Evolutionary conservation across 2,888 invertebrate species (phyloP).

Genomic region (Drosophila pseudotalamancana): DNA sequence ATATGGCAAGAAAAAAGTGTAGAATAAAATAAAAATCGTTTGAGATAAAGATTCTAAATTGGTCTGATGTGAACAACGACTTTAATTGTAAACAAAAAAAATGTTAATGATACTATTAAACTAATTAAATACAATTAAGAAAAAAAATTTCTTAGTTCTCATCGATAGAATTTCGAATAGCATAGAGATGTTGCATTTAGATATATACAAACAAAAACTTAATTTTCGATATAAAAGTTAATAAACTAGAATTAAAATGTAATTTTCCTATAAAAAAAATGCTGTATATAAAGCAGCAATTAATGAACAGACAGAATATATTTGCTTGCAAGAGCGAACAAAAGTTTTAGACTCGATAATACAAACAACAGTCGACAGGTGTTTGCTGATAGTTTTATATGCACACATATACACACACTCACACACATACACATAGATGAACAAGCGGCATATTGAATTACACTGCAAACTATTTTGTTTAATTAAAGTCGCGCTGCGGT

Average conservation of each 20-base stretch:
- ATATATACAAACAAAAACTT: background rate
- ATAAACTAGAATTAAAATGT: conserved; percentile 1
- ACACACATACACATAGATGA: background rate
- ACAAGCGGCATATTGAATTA: conserved; percentile 48
- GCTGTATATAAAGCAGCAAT: background rate
- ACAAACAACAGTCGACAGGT: conserved; percentile 54
- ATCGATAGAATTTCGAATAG: too few species aligned
- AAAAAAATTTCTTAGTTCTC: too few species aligned
- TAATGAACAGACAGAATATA: background rate
- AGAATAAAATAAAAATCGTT: background rate
- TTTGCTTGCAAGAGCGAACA: conserved; percentile 2
- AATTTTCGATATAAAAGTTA: background rate
- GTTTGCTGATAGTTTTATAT: conserved; percentile 50
- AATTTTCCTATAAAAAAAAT: too few species aligned
- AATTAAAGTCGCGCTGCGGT: conserved; percentile 63
- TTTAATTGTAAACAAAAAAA: too few species aligned
- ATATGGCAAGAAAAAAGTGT: background rate
- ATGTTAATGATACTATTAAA: too few species aligned
- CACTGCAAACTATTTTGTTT: conserved; percentile 70
- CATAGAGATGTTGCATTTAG: background rate
- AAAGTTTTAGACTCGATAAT: conserved; percentile 14
- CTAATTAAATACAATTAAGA: too few species aligned
- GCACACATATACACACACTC: background rate
- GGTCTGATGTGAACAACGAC: too few species aligned
- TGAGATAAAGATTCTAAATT: background rate